These are phyloP conservation scores for Drosophila borborema DNA, from an alignment of 2,888 invertebrate genomes.

Conservation along the genomic window DNA sequence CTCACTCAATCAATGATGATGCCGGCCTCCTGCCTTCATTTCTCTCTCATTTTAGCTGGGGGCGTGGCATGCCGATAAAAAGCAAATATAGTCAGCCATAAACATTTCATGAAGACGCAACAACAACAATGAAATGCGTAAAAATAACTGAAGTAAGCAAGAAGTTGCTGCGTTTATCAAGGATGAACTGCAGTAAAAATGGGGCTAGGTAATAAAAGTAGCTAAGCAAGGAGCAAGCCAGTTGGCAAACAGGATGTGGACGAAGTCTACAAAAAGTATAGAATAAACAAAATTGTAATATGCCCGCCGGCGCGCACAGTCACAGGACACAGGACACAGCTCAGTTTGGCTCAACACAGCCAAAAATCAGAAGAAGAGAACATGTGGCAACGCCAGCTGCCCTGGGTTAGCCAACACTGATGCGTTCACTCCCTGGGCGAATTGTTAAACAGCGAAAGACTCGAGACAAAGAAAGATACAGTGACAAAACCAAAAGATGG, in stretches of 20 bases:
- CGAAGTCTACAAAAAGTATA: slow-evolving; percentile 10
- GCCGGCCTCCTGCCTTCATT: background rate
- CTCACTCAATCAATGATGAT: slow-evolving; percentile 51
- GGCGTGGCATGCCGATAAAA: slow-evolving; percentile 50
- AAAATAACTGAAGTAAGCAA: slow-evolving; percentile 55
- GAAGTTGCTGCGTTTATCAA: slow-evolving; percentile 60
- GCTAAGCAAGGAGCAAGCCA: slow-evolving; percentile 7
- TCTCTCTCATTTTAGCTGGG: background rate
- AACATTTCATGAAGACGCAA: slow-evolving; percentile 74
- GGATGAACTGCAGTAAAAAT: slow-evolving; percentile 64
- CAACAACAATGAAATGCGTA: slow-evolving; percentile 51
- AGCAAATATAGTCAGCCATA: slow-evolving; percentile 59
- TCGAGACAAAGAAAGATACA: slow-evolving; percentile 22
- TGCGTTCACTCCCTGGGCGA: background rate
- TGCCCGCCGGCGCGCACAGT: slow-evolving; percentile 34
- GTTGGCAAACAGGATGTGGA: slow-evolving; percentile 5
- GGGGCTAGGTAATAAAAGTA: slow-evolving; percentile 68
- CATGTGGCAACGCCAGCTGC: slow-evolving; percentile 20
- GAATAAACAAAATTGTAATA: slow-evolving; percentile 60
- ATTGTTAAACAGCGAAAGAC: slow-evolving; percentile 18
- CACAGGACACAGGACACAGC: background rate
- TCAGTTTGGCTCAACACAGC: slow-evolving; percentile 13
- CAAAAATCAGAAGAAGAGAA: slow-evolving; percentile 6
- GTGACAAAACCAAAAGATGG: slow-evolving; percentile 34
- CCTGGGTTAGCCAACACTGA: background rate